Evolutionary conservation across 2,888 invertebrate genomes (phyloP), one percentile per base, ranked within the genome.

Genomic region (Oxyscelio sp.): DNA sequence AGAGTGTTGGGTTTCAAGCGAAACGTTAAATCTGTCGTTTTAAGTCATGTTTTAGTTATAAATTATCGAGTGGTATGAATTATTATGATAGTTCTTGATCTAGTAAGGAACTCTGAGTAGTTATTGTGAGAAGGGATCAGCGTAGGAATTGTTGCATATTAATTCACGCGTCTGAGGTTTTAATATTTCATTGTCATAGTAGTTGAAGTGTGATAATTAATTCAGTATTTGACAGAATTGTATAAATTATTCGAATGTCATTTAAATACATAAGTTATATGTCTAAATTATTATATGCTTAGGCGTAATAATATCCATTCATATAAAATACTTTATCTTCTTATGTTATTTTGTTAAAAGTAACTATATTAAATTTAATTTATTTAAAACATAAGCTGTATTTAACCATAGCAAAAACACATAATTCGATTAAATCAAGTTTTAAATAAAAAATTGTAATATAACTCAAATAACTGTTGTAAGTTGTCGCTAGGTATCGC

Each of bases 81-180:
- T 58, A 58, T 48, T 40, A 5, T 40, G 40, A 40, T 40, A 40
- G 40, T 40, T 45, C 52, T 22, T 38, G 17, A 13, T 48, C 38
- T 59, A 38, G 54, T 22, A 43, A 59, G 48, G 48, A 58, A 48
- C 34, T 48, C 48, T 58, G 34, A 58, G 17, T 22, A 34, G n/a
- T 34, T 17, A 34, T 43, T 24, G 8, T 5, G 11, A 52, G 21
- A 40, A 40, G 31, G 21, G 19, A 22, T 15, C n/a, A 52, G 38
- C 21, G 22, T 66, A 52, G 19, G 43, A 45, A 56, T 70, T 70
- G n/a, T 27, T 11, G 68, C 40, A 54, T 56, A 27, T 68, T 54
- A 68, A 68, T 68, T 34, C 4, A 11, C 9, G 34, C 34, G 4
- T 34, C 34, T 34, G 11, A 9, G 34, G 9, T 34, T 34, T 11